Percentiles rank a stretch among this genome's conserved stretches.
Evolutionary conservation across 1,140 invertebrate species (phyloP).

Genomic region (Drosophila cardini): DNA sequence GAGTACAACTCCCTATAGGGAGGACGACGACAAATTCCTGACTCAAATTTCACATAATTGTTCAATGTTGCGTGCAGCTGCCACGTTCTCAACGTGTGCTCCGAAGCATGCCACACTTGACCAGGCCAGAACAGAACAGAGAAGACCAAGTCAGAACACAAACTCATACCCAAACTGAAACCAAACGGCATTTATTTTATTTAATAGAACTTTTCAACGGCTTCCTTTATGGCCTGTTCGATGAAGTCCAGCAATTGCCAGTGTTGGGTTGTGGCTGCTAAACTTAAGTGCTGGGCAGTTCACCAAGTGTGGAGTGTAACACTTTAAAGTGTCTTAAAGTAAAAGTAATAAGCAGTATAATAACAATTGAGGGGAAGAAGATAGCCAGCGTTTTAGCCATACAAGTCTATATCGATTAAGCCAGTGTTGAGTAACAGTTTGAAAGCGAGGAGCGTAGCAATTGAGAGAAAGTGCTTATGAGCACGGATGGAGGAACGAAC

Average conservation of each 20-base stretch:
- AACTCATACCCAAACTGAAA: background rate
- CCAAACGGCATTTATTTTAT: conserved; percentile 70
- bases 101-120: conserved; percentile 53
- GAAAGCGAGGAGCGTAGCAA: background rate
- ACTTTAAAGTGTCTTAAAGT: conserved; percentile 59
- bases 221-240: conserved; percentile 31
- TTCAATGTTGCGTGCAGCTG: conserved; percentile 79
- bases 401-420: background rate
- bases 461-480: background rate
- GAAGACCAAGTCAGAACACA: no score
- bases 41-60: conserved; percentile 78
- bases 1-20: background rate
- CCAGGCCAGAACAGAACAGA: conserved; percentile 2
- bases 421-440: background rate
- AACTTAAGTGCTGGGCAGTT: conserved; percentile 48
- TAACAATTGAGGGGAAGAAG: conserved; percentile 7
- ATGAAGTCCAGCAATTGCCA: conserved; percentile 19
- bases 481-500: background rate
- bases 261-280: conserved; percentile 55
- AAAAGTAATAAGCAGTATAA: conserved; percentile 31
- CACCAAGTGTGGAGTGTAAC: conserved; percentile 17
- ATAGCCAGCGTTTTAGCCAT: background rate
- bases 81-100: conserved; percentile 62
- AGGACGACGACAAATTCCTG: conserved; percentile 49
- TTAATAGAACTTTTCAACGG: conserved; percentile 76